A percentile compares a stretch with the other conserved stretches of the same genome.
phyloP scores from a whole-genome alignment of 2,797 vertebrate genomes.

The Craterocephalus amniculus region DNA sequence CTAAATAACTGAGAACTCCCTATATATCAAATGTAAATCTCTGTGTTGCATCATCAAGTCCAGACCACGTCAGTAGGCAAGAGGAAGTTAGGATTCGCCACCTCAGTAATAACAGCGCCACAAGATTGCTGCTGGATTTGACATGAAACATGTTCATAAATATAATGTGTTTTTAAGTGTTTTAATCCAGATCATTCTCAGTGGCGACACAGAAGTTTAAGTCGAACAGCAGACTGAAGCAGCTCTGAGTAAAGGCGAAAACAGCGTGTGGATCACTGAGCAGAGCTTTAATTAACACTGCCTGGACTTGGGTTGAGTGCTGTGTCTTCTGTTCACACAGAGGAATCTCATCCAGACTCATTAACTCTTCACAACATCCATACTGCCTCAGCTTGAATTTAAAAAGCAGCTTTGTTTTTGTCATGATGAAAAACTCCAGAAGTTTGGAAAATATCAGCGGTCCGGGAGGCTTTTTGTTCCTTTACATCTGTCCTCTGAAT shows the following conservation, averaged over 20 bases:
- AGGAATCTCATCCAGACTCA: conserved; percentile 47
- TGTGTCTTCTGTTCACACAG: conserved; percentile 47
- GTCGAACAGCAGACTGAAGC: conserved; percentile 11
- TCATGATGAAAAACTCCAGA: conserved; percentile 31
- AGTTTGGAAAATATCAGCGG: conserved; percentile 15
- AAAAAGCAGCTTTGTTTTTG: conserved; percentile 28
- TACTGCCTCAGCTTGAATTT: conserved; percentile 25
- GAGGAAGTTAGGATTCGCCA: no score
- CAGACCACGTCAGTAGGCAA: no score
- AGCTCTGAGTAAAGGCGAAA: conserved; percentile 7
- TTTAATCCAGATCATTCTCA: not conserved
- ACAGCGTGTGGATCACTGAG: conserved; percentile 34
- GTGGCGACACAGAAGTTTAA: conserved; percentile 10
- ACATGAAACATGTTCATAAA: not conserved
- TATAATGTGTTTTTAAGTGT: not conserved
- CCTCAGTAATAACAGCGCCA: no score
- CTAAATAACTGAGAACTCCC: no score
- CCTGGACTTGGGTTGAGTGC: conserved; percentile 2
- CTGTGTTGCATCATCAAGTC: no score
- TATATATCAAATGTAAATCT: no score
- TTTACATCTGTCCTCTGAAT: conserved; percentile 23
- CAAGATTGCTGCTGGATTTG: no score
- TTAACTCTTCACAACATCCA: conserved; percentile 36
- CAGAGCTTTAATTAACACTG: conserved; percentile 52
- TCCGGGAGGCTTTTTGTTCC: not conserved